phyloP scores from a whole-genome alignment of 2,888 invertebrate genomes.

The Teleiodes luculella region DNA sequence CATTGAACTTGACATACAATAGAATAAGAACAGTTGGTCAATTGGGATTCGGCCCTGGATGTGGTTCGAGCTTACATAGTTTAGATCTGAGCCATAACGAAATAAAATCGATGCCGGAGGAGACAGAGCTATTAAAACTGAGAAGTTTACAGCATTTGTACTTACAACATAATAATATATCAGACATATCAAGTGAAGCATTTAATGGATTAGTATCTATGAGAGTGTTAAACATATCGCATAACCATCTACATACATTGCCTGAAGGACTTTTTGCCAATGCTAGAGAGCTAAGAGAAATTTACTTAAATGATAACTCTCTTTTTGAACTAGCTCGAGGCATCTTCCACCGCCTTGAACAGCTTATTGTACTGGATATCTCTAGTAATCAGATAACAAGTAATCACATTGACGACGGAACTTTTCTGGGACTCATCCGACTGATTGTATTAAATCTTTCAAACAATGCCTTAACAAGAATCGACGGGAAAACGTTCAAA shows the following conservation, averaged over 20 bases:
- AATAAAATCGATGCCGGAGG: conserved; percentile 84
- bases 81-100: conserved; percentile 91
- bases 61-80: conserved; percentile 84
- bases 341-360: conserved; percentile 89
- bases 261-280: conserved; percentile 90
- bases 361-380: conserved; percentile 89
- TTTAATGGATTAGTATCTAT: conserved; percentile 88
- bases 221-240: conserved; percentile 90
- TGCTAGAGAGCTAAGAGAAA: conserved; percentile 88
- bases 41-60: conserved; percentile 83
- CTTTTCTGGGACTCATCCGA: conserved; percentile 90
- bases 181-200: conserved; percentile 87
- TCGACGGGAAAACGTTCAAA: conserved; percentile 91
- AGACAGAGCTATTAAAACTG: conserved; percentile 86
- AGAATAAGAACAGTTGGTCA: conserved; percentile 87
- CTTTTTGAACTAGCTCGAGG: conserved; percentile 89
- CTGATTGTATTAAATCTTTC: conserved; percentile 91
- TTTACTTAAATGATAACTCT: conserved; percentile 91
- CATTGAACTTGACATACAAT: conserved; percentile 91
- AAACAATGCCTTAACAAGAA: conserved; percentile 89
- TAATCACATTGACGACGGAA: conserved; percentile 89
- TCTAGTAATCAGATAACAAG: conserved; percentile 91
- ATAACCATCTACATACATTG: conserved; percentile 88
- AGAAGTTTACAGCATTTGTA: conserved; percentile 88
- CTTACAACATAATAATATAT: conserved; percentile 90